These are phyloP conservation scores for Dromaius novaehollandiae DNA, from an alignment of 2,113 vertebrate genomes.

Conservation along the genomic window DNA sequence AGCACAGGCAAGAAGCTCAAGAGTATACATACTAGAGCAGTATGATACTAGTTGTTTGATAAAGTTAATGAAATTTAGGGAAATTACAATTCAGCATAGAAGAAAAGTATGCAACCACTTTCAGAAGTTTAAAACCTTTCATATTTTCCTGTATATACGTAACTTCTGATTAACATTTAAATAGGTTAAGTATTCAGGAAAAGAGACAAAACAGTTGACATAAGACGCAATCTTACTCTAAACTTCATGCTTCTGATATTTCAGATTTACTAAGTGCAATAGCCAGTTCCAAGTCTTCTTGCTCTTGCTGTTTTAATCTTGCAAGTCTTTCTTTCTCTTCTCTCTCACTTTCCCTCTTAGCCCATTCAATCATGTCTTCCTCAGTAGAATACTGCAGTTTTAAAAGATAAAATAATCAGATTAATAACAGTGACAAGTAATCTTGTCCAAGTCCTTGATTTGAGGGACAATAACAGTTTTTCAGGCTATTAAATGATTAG, in stretches of 20 bases:
- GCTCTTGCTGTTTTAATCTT: slow-evolving; percentile 94
- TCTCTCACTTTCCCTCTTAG: slow-evolving; percentile 96
- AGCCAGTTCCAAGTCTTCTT: slow-evolving; percentile 98
- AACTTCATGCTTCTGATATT: slow-evolving; percentile 89
- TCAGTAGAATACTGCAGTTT: slow-evolving; percentile 93
- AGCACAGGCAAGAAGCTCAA: slow-evolving; percentile 42
- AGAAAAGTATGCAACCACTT: slow-evolving; percentile 57
- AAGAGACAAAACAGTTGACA: slow-evolving; percentile 53
- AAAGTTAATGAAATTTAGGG: slow-evolving; percentile 19
- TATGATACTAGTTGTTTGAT: not conserved
- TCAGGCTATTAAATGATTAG: not conserved
- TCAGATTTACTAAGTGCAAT: slow-evolving; percentile 99
- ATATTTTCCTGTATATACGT: slow-evolving; percentile 70
- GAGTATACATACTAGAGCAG: slow-evolving; percentile 12
- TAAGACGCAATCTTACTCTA: slow-evolving; percentile 41
- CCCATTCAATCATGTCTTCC: slow-evolving; percentile 99
- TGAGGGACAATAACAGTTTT: not conserved
- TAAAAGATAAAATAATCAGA: slow-evolving; percentile 64
- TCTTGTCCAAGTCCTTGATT: not conserved
- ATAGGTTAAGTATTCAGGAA: slow-evolving; percentile 69
- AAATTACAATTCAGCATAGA: not conserved
- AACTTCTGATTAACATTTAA: slow-evolving; percentile 74
- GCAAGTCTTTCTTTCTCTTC: slow-evolving; percentile 95
- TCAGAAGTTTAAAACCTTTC: slow-evolving; percentile 69
- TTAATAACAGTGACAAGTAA: not conserved